Base-by-base conservation (phyloP, 2,113 vertebrate genomes). In the Sisor rabdophorus region DNA sequence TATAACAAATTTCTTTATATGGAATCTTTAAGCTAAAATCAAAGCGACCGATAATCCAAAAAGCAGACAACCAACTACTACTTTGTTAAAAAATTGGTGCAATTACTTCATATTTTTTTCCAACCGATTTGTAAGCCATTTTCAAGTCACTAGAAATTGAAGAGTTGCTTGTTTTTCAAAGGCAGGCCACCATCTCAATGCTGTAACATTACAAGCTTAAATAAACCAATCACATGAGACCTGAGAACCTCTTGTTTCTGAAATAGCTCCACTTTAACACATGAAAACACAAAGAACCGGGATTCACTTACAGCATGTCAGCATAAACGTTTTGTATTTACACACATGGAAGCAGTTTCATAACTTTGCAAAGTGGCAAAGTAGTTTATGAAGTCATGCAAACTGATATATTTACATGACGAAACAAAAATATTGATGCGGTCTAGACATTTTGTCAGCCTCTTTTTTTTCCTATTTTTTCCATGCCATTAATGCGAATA, bases 281-380 rank as follows among this genome's bases (percentile, higher is more conserved):
- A 79, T 24, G 47, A 80, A 80, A 78, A 75, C 75, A 71, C 52
- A 68, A 53, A 65, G 48, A 65, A 71, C 79, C 64, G 69, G 73
- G 76, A 74, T 81, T 81, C 76, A 48, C 61, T 73, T 58, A 76
- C 76, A 76, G 67, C 79, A 75, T 69, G 56, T 76, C 74, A 76
- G 56, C 61, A 40, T 78, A 54, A 71, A 61, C 54, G 10, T 50
- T 71, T 76, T 73, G 44, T 80, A 58, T 79, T 73, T 80, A 79
- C 69, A 81, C 79, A 83, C 79, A 83, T 81, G 82, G 82, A 81
- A 83, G 70, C 74, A 73, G 68, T 83, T 83, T 75, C 55, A 67
- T 70, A 67, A 74, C 67, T 73, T 74, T 61, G 56, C 50, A 75
- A 55, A 64, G 73, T 75, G 73, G 69, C 52, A 76, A 69, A 16